These are phyloP conservation scores for Brassicogethes aeneus DNA, from an alignment of 2,888 invertebrate species.

Conservation along the genomic window DNA sequence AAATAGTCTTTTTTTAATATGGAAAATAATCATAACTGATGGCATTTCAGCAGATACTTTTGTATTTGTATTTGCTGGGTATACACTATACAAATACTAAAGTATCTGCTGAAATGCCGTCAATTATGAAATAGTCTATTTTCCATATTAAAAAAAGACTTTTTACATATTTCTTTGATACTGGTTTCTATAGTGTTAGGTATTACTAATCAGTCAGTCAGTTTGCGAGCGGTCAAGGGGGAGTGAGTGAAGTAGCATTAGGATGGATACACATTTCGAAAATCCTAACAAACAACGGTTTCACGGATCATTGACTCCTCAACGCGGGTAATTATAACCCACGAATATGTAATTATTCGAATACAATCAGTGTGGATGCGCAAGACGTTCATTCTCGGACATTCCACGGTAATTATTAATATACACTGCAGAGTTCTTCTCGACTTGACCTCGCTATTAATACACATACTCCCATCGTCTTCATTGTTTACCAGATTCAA, in stretches of 20 bases:
- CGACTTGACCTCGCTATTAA: conserved; percentile 27
- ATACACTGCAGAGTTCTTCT: conserved; percentile 21
- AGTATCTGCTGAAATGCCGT: too few species aligned
- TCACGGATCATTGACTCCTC: conserved; percentile 19
- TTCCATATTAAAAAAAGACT: too few species aligned
- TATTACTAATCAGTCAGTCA: too few species aligned
- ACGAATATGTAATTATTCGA: conserved; percentile 42
- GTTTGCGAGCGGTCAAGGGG: background rate
- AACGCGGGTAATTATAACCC: conserved; percentile 38
- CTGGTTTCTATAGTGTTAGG: too few species aligned
- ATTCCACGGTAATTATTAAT: conserved; percentile 33
- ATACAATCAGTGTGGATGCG: conserved; percentile 38
- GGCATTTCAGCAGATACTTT: too few species aligned
- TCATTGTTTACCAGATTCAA: conserved; percentile 19
- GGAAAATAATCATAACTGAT: too few species aligned
- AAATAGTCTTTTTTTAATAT: too few species aligned
- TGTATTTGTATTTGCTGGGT: too few species aligned
- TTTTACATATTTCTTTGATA: too few species aligned
- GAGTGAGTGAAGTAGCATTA: conserved; percentile 16
- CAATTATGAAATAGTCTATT: too few species aligned
- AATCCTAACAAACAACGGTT: conserved; percentile 19
- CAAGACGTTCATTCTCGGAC: conserved; percentile 30
- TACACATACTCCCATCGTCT: conserved; percentile 24
- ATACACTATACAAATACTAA: too few species aligned
- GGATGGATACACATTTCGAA: conserved; percentile 15